Percentiles rank a stretch among this genome's conserved stretches.
These are phyloP conservation scores for Helarctos malayanus DNA, from an alignment of 2,797 vertebrate species.

Conservation along the genomic window DNA sequence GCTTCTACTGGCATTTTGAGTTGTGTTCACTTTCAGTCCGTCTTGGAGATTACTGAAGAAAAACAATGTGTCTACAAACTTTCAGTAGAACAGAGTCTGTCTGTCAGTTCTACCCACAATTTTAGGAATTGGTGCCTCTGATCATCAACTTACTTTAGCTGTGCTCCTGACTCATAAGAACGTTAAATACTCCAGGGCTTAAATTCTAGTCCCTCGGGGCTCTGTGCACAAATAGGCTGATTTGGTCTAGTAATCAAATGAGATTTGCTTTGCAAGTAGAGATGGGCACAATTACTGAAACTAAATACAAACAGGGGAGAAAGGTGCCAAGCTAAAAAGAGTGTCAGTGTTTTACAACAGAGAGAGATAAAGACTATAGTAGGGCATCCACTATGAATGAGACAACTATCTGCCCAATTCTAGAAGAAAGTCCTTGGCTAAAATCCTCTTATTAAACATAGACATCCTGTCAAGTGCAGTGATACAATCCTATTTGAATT, in stretches of 20 bases:
- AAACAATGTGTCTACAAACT: conserved; percentile 62
- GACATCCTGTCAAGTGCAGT: not conserved
- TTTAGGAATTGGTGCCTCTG: conserved; percentile 42
- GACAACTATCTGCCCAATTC: not conserved
- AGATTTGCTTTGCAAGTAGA: conserved; percentile 78
- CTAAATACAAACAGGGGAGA: conserved; percentile 56
- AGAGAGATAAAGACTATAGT: not conserved
- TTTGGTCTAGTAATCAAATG: conserved; percentile 80
- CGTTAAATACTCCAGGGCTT: conserved; percentile 74
- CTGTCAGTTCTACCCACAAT: conserved; percentile 60
- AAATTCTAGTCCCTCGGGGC: conserved; percentile 63
- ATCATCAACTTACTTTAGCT: conserved; percentile 76
- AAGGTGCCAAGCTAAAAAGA: not conserved
- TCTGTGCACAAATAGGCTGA: conserved; percentile 77
- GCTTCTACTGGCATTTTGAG: not conserved
- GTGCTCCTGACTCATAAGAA: conserved; percentile 76
- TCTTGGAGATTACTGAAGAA: conserved; percentile 51
- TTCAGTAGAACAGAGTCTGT: conserved; percentile 68
- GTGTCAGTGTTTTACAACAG: not conserved
- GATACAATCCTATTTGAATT: conserved; percentile 11
- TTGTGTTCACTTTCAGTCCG: conserved; percentile 40
- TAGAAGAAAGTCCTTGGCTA: not conserved
- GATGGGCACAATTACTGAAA: conserved; percentile 72
- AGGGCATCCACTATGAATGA: not conserved
- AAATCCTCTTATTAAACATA: not conserved